A percentile compares a stretch with the other conserved stretches of the same genome.
Evolutionary conservation across 2,888 invertebrate genomes (phyloP).

Genomic region (Anthrax anthrax): DNA sequence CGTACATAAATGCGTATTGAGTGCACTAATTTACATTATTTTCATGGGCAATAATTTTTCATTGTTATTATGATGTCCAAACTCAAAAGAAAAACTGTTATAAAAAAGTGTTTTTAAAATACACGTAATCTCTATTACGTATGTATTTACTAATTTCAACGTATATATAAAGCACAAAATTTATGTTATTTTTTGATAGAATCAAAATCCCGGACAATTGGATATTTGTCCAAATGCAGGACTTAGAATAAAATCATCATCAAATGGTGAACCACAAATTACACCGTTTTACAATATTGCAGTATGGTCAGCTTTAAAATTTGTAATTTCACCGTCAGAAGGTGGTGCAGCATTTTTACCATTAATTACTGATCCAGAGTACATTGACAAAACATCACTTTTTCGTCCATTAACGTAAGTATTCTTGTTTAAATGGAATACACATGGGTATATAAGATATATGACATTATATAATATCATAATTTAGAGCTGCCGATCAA

Average conservation of each 20-base stretch:
- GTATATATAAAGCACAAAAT: too few relatives aligned
- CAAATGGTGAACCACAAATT: slow-evolving; percentile 43
- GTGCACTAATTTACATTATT: too few relatives aligned
- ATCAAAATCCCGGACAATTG: slow-evolving; percentile 19
- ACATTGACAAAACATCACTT: slow-evolving; percentile 55
- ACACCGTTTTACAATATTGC: slow-evolving; percentile 85
- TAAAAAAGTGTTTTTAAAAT: too few relatives aligned
- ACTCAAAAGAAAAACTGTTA: too few relatives aligned
- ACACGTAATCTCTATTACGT: too few relatives aligned
- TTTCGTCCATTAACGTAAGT: slow-evolving; percentile 38
- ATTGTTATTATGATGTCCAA: too few relatives aligned
- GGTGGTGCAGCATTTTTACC: slow-evolving; percentile 64
- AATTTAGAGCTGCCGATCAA: slow-evolving; percentile 26
- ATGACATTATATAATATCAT: neutral
- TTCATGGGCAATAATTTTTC: too few relatives aligned
- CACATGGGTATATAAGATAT: neutral
- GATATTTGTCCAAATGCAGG: slow-evolving; percentile 36
- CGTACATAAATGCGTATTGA: too few relatives aligned
- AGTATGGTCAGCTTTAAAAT: slow-evolving; percentile 84
- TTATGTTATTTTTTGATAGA: neutral
- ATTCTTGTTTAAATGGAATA: too few relatives aligned
- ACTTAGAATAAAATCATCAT: slow-evolving; percentile 53
- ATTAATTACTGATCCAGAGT: slow-evolving; percentile 66
- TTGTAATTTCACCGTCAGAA: slow-evolving; percentile 51
- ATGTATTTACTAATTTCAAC: too few relatives aligned